phyloP scores from a whole-genome alignment of 2,113 vertebrate species.

The Dinomys branickii region DNA sequence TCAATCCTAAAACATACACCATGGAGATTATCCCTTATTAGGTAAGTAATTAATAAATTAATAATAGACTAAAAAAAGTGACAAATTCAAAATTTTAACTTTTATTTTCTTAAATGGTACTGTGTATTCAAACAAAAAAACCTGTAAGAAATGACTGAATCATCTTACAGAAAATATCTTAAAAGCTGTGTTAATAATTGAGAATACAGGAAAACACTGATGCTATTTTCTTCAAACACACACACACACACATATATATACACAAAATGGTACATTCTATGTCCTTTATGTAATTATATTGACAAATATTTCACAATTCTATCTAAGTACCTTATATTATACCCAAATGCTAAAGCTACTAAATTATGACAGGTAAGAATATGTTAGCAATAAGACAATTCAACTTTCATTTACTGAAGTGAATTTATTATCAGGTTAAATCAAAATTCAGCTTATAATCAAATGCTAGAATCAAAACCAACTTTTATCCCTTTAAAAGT shows the following conservation, averaged over 20 bases:
- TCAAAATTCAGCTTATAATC: not conserved
- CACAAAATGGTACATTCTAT: not conserved
- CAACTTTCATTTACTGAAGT: constrained; percentile 28
- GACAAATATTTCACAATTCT: not conserved
- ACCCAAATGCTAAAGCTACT: not conserved
- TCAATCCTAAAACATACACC: not conserved
- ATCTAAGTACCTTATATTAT: not conserved
- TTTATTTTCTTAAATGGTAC: constrained; percentile 32
- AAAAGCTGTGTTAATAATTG: not conserved
- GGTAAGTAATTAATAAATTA: not conserved
- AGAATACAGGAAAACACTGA: not conserved
- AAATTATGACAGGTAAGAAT: not conserved
- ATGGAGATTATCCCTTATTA: not conserved
- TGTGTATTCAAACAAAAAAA: not conserved
- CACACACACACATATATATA: not conserved
- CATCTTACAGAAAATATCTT: not conserved
- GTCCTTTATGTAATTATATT: not conserved
- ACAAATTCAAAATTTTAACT: not conserved
- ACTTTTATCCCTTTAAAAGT: not conserved
- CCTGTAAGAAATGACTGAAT: not conserved
- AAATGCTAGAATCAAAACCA: constrained; percentile 19
- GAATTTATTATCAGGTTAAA: not conserved
- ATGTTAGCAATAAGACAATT: not conserved
- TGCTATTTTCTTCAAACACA: not conserved
- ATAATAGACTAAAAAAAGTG: not conserved